Conservation (phyloP, 2,888 invertebrate genomes). For the Orthosia gothica region DNA sequence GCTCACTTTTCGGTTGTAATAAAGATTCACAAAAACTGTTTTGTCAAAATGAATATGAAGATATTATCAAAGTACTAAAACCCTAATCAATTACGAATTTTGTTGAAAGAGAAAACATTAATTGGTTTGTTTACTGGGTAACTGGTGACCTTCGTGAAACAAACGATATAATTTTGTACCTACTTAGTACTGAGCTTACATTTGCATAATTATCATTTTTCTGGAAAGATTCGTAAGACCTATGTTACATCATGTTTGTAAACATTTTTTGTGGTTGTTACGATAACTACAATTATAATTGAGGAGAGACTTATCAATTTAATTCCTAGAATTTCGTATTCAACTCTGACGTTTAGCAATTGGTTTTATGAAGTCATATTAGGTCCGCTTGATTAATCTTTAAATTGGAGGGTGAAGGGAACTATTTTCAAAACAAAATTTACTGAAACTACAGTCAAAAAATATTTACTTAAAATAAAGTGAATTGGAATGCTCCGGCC, state of each 20-base stretch:
- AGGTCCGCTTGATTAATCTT: constrained; percentile 23
- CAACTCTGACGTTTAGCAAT: constrained; percentile 26
- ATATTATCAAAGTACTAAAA: constrained; percentile 51
- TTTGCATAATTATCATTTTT: constrained; percentile 28
- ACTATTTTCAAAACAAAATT: background rate
- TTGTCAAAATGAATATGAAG: constrained; percentile 31
- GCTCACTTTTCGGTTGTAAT: constrained; percentile 9
- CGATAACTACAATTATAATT: constrained; percentile 40
- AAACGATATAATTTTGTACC: constrained; percentile 68
- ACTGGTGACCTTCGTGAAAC: constrained; percentile 60
- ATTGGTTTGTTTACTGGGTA: constrained; percentile 76
- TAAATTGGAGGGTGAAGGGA: background rate
- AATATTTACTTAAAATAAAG: constrained; percentile 1
- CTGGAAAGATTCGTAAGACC: constrained; percentile 29
- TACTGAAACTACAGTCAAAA: background rate
- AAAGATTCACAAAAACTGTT: constrained; percentile 19
- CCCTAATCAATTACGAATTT: constrained; percentile 69
- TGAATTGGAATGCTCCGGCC: constrained; percentile 3
- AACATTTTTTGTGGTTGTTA: constrained; percentile 41
- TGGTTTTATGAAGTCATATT: constrained; percentile 38
- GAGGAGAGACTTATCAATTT: constrained; percentile 18
- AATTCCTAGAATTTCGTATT: constrained; percentile 39
- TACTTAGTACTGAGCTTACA: constrained; percentile 48
- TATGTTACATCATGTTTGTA: constrained; percentile 30
- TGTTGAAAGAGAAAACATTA: constrained; percentile 68